These are phyloP conservation scores for Drosophila greeni DNA, from an alignment of 2,888 invertebrate species.

Conservation along the genomic window DNA sequence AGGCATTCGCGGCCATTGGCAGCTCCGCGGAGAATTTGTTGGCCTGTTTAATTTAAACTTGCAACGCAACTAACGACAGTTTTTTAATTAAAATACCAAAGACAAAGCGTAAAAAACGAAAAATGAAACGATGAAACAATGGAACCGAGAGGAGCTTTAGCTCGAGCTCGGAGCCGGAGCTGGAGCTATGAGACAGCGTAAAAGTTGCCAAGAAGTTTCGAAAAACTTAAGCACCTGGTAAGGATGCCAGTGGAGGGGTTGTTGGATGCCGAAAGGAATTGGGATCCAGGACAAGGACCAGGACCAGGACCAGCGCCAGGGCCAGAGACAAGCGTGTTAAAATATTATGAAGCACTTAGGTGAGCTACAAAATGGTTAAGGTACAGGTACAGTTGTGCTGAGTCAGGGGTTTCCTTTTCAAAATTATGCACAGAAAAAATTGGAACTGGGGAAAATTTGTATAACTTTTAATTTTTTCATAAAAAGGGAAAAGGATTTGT, in stretches of 20 bases:
- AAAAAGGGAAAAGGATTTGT: too few species aligned
- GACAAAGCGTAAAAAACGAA: slow-evolving; percentile 59
- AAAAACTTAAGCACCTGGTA: slow-evolving; percentile 60
- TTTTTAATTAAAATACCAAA: slow-evolving; percentile 74
- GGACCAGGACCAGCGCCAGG: slow-evolving; percentile 2
- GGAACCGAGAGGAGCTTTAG: slow-evolving; percentile 10
- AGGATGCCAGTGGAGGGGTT: slow-evolving; percentile 8
- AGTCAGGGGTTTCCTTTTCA: background rate
- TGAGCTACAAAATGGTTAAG: slow-evolving; percentile 53
- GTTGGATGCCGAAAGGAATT: background rate
- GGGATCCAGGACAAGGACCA: background rate
- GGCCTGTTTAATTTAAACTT: slow-evolving; percentile 71
- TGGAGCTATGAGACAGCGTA: slow-evolving; percentile 51
- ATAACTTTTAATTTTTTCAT: too few species aligned
- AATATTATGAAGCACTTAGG: slow-evolving; percentile 71
- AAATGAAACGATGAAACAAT: slow-evolving; percentile 37
- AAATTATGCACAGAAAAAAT: slow-evolving; percentile 1
- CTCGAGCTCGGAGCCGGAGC: slow-evolving; percentile 13
- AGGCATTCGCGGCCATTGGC: slow-evolving; percentile 28
- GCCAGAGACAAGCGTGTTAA: slow-evolving; percentile 58
- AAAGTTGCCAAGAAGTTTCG: slow-evolving; percentile 65
- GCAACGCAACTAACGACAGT: slow-evolving; percentile 71
- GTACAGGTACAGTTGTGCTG: slow-evolving; percentile 48
- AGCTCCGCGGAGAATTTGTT: slow-evolving; percentile 45
- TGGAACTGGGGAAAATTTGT: too few species aligned